phyloP scores from a whole-genome alignment of 2,888 invertebrate species.

The Dicycla oo region DNA sequence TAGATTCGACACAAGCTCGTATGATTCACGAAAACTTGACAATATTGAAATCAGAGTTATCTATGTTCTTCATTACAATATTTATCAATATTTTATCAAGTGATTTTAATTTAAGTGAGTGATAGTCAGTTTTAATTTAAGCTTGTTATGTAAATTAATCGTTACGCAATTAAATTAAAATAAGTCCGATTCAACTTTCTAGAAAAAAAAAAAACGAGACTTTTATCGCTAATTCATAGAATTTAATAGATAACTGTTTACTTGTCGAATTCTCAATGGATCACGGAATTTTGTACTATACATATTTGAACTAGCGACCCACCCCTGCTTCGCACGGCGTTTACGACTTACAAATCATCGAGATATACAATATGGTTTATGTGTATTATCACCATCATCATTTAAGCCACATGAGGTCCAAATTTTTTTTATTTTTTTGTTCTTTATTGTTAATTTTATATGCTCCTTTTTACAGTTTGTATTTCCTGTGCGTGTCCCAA shows the following conservation, averaged over 20 bases:
- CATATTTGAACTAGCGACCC: background rate
- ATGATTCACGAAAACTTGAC: background rate
- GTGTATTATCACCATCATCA: no score
- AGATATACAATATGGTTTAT: background rate
- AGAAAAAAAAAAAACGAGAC: conserved; percentile 18
- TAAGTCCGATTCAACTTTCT: conserved; percentile 19
- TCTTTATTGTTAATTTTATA: no score
- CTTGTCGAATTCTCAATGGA: conserved; percentile 18
- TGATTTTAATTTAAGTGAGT: no score
- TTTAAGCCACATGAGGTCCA: no score
- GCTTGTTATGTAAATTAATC: conserved; percentile 1
- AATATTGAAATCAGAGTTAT: background rate
- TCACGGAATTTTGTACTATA: conserved; percentile 22
- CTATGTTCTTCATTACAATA: conserved; percentile 12
- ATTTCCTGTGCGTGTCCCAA: no score
- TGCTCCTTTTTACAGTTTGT: no score
- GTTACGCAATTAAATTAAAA: conserved; percentile 30
- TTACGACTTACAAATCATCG: background rate
- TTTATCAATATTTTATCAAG: conserved; percentile 19
- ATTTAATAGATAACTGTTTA: conserved; percentile 26
- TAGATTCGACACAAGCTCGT: background rate
- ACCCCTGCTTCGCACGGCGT: background rate
- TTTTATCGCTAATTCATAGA: conserved; percentile 34
- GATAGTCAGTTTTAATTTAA: conserved; percentile 3
- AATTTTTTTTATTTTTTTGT: no score